Evolutionary conservation across 2,113 vertebrate genomes (phyloP).

Genomic region (Zosterops hypoxanthus): DNA sequence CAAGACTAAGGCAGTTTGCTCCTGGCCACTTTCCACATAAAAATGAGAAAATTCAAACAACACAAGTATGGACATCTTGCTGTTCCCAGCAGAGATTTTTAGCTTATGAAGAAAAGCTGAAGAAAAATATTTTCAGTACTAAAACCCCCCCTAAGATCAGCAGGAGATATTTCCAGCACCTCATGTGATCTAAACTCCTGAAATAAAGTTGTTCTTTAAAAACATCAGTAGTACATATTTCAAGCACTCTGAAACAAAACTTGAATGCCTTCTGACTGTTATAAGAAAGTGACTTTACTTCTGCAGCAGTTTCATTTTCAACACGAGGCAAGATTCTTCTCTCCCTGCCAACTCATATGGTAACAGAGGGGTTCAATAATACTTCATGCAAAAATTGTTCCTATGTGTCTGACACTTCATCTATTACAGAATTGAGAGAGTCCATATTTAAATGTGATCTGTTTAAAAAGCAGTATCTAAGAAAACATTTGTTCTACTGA

Average conservation of each 20-base stretch:
- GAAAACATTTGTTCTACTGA: not conserved
- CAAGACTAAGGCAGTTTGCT: not conserved
- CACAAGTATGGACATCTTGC: not conserved
- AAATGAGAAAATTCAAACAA: not conserved
- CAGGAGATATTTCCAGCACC: not conserved
- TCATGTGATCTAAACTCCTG: not conserved
- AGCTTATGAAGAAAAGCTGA: not conserved
- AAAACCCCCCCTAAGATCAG: rapidly evolving
- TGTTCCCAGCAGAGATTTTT: not conserved
- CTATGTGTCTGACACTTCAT: not conserved
- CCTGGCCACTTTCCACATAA: not conserved
- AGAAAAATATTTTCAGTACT: not conserved
- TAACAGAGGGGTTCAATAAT: not conserved
- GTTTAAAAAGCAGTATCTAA: not conserved
- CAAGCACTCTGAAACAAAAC: not conserved
- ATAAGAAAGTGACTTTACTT: not conserved
- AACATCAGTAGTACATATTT: not conserved
- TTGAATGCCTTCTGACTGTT: not conserved
- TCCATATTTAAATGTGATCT: not conserved
- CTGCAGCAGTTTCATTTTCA: not conserved
- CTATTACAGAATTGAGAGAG: not conserved
- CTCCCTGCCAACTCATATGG: not conserved
- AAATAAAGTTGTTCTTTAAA: not conserved
- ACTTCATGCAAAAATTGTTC: not conserved
- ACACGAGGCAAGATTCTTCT: not conserved